Conservation (phyloP, 1,140 invertebrate genomes). For the Drosophila yakuba region DNA sequence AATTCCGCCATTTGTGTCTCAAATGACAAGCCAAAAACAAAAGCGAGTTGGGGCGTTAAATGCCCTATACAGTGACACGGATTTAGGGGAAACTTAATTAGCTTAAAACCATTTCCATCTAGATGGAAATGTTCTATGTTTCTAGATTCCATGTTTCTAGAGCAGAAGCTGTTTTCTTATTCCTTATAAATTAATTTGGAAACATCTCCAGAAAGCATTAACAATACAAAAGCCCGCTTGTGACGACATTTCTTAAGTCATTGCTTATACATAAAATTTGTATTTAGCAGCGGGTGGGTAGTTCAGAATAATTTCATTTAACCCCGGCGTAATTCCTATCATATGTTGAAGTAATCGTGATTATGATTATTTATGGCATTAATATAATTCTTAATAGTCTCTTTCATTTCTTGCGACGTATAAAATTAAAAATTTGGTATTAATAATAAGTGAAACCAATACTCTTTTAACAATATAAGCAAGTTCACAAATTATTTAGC, state of each 20-base stretch:
- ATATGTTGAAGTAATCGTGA: too few species aligned
- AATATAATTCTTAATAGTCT: not conserved
- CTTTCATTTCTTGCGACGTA: not conserved
- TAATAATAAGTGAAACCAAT: too few species aligned
- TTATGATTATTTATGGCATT: not conserved
- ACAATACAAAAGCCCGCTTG: not conserved
- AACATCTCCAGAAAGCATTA: not conserved
- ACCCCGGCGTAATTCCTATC: too few species aligned
- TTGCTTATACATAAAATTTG: not conserved
- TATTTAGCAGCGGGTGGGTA: too few species aligned
- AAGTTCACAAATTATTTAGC: too few species aligned
- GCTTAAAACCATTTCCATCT: slow-evolving; percentile 9
- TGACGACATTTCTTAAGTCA: not conserved
- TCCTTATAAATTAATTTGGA: not conserved
- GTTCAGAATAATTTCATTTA: not conserved
- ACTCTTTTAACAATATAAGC: too few species aligned
- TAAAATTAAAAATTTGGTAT: not conserved
- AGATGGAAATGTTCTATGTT: too few species aligned
- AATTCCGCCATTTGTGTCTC: slow-evolving; percentile 75
- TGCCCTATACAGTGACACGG: slow-evolving; percentile 49
- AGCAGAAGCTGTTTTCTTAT: not conserved
- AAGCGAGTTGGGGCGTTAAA: slow-evolving; percentile 17
- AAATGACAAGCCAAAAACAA: slow-evolving; percentile 62
- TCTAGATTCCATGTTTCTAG: too few species aligned
- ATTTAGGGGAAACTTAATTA: slow-evolving; percentile 29